Conservation (phyloP, 1,140 invertebrate genomes). For the Hestina assimilis region DNA sequence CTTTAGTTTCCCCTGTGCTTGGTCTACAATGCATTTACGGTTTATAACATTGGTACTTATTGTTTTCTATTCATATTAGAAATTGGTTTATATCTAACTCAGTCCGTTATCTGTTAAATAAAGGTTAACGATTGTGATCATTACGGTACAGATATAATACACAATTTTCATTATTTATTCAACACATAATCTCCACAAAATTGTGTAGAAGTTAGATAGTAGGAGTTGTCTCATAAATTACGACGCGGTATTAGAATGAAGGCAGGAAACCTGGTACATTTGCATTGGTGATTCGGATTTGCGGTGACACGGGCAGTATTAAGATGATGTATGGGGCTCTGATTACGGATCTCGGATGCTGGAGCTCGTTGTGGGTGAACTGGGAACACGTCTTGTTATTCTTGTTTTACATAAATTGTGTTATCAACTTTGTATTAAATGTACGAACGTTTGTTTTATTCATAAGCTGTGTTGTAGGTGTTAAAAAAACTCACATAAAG, state of each 20-base stretch:
- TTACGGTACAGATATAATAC: slow-evolving; percentile 40
- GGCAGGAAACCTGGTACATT: slow-evolving; percentile 58
- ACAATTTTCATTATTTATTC: slow-evolving; percentile 65
- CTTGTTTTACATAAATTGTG: slow-evolving; percentile 7
- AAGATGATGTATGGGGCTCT: slow-evolving; percentile 70
- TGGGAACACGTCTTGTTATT: slow-evolving; percentile 10
- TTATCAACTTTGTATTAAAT: background rate
- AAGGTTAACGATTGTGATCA: slow-evolving; percentile 29
- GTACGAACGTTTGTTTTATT: background rate
- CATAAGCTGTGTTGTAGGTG: background rate
- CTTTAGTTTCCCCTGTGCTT: no score
- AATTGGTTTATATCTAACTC: slow-evolving; percentile 4
- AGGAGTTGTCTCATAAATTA: slow-evolving; percentile 66
- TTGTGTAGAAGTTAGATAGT: slow-evolving; percentile 62
- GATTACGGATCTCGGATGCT: slow-evolving; percentile 46
- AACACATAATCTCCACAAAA: slow-evolving; percentile 67
- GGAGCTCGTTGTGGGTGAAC: slow-evolving; percentile 11
- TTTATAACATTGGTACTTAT: no score
- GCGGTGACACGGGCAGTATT: slow-evolving; percentile 68
- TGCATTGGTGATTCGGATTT: slow-evolving; percentile 72
- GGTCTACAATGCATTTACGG: no score
- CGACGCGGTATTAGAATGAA: slow-evolving; percentile 61
- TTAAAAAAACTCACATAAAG: no score
- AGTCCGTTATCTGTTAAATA: slow-evolving; percentile 15
- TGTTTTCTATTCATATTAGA: background rate